A percentile compares a stretch with the other conserved stretches of the same genome.
Conservation (phyloP, 2,797 vertebrate genomes). For the Sphaeramia orbicularis region DNA sequence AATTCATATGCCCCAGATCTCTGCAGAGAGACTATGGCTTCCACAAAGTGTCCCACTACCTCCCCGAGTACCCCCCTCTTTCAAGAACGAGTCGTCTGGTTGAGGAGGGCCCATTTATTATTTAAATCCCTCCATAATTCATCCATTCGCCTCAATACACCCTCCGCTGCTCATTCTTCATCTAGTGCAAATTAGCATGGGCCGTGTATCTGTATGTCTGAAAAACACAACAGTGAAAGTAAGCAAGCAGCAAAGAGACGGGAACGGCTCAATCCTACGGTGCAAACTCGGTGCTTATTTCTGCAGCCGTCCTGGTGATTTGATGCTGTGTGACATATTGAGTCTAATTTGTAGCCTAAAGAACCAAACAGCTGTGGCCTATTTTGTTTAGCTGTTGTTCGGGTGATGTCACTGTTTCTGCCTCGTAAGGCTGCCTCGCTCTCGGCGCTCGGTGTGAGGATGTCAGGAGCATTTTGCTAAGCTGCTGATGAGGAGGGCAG, state of each 20-base stretch:
- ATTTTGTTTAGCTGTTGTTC: slow-evolving; percentile 85
- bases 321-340: slow-evolving; percentile 93
- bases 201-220: slow-evolving; percentile 45
- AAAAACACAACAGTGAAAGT: slow-evolving; percentile 39
- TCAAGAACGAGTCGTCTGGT: slow-evolving; percentile 52
- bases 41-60: slow-evolving; percentile 64
- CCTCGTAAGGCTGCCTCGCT: slow-evolving; percentile 88
- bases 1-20: slow-evolving; percentile 72
- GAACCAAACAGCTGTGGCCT: slow-evolving; percentile 93
- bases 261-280: slow-evolving; percentile 45
- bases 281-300: slow-evolving; percentile 62
- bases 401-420: slow-evolving; percentile 87
- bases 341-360: slow-evolving; percentile 93
- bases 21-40: slow-evolving; percentile 44
- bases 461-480: slow-evolving; percentile 83
- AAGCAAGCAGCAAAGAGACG: slow-evolving; percentile 39
- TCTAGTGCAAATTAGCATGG: slow-evolving; percentile 67
- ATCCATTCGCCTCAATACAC: slow-evolving; percentile 66
- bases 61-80: slow-evolving; percentile 43
- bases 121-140: slow-evolving; percentile 81
- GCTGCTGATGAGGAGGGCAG: slow-evolving; percentile 73
- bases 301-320: slow-evolving; percentile 82
- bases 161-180: slow-evolving; percentile 38
- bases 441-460: slow-evolving; percentile 82
- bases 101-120: slow-evolving; percentile 76